Conservation (phyloP, 1,140 invertebrate genomes). For the Drosophila bifasciata region DNA sequence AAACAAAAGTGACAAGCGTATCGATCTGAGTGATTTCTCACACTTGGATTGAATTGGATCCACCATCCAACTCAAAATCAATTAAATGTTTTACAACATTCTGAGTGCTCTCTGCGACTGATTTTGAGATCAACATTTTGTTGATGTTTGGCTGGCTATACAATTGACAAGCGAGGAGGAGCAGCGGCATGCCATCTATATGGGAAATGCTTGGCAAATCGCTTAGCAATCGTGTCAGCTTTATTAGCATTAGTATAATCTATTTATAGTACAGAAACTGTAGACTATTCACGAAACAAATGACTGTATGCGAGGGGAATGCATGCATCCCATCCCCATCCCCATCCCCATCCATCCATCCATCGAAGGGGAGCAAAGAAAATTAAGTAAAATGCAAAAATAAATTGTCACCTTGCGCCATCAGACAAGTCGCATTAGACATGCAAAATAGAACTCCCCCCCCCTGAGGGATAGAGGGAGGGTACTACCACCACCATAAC, state of each 20-base stretch:
- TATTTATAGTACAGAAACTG: no score
- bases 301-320: conserved; percentile 23
- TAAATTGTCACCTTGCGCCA: conserved; percentile 47
- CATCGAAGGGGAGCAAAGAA: no score
- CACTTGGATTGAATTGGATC: background rate
- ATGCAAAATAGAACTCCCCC: conserved; percentile 22
- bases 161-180: conserved; percentile 28
- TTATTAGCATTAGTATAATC: no score
- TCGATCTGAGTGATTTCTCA: conserved; percentile 41
- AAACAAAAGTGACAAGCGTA: conserved; percentile 42
- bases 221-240: background rate
- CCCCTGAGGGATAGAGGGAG: background rate
- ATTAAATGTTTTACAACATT: conserved; percentile 41
- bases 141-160: conserved; percentile 18
- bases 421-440: conserved; percentile 38
- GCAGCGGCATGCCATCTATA: conserved; percentile 1
- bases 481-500: no score
- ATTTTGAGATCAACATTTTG: conserved; percentile 36
- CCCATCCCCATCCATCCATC: no score
- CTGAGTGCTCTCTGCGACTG: conserved; percentile 23
- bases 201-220: background rate
- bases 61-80: conserved; percentile 30
- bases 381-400: conserved; percentile 29
- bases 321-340: no score
- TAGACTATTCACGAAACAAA: conserved; percentile 6